phyloP scores from a whole-genome alignment of 2,113 vertebrate genomes.

The Chloroceryle aenea region DNA sequence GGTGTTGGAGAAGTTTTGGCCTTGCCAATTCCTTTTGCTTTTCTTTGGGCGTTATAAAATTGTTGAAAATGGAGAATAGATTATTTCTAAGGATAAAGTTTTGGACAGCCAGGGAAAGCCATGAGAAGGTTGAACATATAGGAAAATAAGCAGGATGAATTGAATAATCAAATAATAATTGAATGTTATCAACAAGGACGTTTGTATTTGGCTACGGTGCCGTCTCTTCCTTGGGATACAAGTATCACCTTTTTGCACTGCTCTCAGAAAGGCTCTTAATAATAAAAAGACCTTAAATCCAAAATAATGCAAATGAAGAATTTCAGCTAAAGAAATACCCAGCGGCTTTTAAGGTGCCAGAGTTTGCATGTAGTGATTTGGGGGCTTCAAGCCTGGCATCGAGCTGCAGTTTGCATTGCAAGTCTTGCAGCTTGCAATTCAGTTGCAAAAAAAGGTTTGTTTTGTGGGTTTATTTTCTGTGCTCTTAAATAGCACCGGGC shows the following conservation, averaged over 20 bases:
- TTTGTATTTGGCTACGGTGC: not conserved
- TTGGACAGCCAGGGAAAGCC: not conserved
- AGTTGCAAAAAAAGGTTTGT: not conserved
- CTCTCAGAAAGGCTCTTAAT: not conserved
- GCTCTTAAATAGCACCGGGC: not conserved
- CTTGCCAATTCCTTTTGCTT: not conserved
- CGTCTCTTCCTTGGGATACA: not conserved
- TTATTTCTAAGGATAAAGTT: not conserved
- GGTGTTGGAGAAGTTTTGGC: not conserved
- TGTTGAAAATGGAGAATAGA: not conserved
- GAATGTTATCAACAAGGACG: not conserved
- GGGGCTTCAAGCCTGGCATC: not conserved
- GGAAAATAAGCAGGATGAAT: not conserved
- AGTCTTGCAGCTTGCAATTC: not conserved
- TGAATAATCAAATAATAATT: not conserved
- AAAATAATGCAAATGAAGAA: not conserved
- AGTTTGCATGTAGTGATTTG: rapidly evolving
- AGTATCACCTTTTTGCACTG: rapidly evolving
- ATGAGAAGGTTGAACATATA: not conserved
- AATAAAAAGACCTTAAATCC: not conserved
- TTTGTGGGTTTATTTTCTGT: not conserved
- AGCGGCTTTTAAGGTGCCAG: not conserved
- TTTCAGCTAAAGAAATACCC: not conserved
- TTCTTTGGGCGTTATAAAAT: not conserved
- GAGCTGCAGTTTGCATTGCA: not conserved